phyloP scores from a whole-genome alignment of 1,140 invertebrate genomes.

The Pogonomyrmex californicus region DNA sequence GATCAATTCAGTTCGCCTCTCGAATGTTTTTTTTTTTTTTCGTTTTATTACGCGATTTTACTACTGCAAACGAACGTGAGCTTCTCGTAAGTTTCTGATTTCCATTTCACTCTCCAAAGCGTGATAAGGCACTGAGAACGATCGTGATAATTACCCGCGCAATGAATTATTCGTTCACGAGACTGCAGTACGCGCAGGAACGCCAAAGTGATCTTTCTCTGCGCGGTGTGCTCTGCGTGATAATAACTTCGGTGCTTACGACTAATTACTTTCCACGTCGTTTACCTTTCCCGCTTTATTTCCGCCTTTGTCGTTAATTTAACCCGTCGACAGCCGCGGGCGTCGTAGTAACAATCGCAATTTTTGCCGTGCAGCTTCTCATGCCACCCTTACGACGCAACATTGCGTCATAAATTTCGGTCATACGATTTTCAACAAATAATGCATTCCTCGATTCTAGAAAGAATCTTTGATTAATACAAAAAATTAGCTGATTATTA shows the following conservation, averaged over 20 bases:
- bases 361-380: conserved; percentile 43
- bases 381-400: conserved; percentile 15
- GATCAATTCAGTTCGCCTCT: not conserved
- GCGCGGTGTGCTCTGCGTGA: not conserved
- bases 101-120: not conserved
- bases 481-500: not conserved
- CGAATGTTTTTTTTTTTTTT: not conserved
- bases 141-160: not conserved
- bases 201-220: conserved; percentile 35
- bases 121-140: not conserved
- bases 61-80: not conserved
- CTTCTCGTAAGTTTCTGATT: not conserved
- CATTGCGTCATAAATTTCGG: not conserved
- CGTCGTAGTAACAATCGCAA: conserved; percentile 61
- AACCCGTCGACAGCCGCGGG: conserved; percentile 1
- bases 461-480: not conserved
- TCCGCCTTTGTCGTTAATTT: conserved; percentile 59
- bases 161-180: conserved; percentile 34
- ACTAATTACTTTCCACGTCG: conserved; percentile 67
- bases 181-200: not conserved
- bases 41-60: not conserved
- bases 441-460: not conserved
- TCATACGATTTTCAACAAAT: not conserved
- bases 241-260: conserved; percentile 59
- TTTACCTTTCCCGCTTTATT: conserved; percentile 46